Percentiles rank a stretch among this genome's conserved stretches.
Evolutionary conservation across 2,888 invertebrate species (phyloP).

Genomic region (Pristionchus mayeri): DNA sequence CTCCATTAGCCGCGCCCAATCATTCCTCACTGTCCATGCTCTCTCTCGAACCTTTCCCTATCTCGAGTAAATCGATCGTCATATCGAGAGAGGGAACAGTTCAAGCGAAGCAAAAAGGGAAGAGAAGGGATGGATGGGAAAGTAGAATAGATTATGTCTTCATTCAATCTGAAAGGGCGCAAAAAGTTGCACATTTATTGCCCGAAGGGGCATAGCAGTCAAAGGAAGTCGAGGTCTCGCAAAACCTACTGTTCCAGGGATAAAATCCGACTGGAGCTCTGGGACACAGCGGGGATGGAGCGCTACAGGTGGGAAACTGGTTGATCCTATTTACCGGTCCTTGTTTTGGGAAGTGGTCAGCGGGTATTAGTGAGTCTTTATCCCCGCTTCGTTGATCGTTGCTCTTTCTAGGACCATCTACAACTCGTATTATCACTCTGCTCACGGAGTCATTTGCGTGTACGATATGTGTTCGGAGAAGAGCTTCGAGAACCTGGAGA

Average conservation of each 20-base stretch:
- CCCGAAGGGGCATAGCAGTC: background rate
- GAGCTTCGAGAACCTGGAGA: constrained; percentile 74
- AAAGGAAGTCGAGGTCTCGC: background rate
- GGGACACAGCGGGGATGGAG: constrained; percentile 76
- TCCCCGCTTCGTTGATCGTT: background rate
- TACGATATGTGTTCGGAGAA: constrained; percentile 75
- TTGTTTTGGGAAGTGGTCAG: constrained; percentile 23
- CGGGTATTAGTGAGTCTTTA: background rate
- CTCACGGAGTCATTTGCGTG: constrained; percentile 76
- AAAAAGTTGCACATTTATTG: constrained; percentile 1
- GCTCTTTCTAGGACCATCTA: constrained; percentile 73
- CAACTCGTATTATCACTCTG: constrained; percentile 76
- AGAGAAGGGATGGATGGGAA: constrained; percentile 41
- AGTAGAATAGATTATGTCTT: background rate
- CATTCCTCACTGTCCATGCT: background rate
- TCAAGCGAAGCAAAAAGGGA: constrained; percentile 32
- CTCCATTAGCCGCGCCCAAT: constrained; percentile 36
- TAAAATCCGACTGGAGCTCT: constrained; percentile 68
- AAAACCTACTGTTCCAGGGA: constrained; percentile 36
- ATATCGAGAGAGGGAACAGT: constrained; percentile 45
- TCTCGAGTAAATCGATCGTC: constrained; percentile 43
- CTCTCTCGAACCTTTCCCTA: constrained; percentile 52
- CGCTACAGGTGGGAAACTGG: constrained; percentile 59
- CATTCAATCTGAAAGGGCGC: constrained; percentile 31
- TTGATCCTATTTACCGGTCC: background rate